These are phyloP conservation scores for Caenorhabditis sp. DNA, from an alignment of 2,888 invertebrate genomes.

Conservation along the genomic window DNA sequence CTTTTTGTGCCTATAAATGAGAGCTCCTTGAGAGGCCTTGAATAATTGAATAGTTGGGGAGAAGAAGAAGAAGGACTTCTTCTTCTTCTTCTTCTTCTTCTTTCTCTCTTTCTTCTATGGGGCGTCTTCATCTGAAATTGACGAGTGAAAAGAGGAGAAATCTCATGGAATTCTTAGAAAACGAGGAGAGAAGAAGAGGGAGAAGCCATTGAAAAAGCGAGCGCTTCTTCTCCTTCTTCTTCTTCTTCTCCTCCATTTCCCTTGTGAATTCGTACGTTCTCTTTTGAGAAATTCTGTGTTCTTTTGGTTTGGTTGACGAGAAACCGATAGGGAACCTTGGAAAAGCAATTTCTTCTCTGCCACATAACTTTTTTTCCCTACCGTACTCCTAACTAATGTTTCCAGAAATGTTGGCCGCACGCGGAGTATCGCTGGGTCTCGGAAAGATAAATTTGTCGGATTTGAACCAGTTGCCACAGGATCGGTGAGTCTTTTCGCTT, in stretches of 20 bases:
- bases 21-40: background rate
- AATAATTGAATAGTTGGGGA: constrained; percentile 24
- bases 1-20: background rate
- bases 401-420: constrained; percentile 72
- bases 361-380: too few relatives aligned
- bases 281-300: too few relatives aligned
- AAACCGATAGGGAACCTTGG: too few relatives aligned
- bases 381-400: too few relatives aligned
- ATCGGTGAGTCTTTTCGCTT: constrained; percentile 31
- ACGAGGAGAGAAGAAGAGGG: background rate
- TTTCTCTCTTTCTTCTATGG: constrained; percentile 5
- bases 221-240: constrained; percentile 1
- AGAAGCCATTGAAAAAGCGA: constrained; percentile 1
- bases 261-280: background rate
- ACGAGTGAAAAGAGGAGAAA: constrained; percentile 4
- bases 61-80: constrained; percentile 1
- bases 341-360: too few relatives aligned
- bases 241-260: background rate
- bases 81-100: constrained; percentile 2
- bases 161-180: background rate
- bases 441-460: constrained; percentile 78
- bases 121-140: background rate
- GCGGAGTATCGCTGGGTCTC: constrained; percentile 77
- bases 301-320: too few relatives aligned
- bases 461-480: constrained; percentile 69